phyloP scores from a whole-genome alignment of 2,888 invertebrate species.

The Neoscelio sp. region DNA sequence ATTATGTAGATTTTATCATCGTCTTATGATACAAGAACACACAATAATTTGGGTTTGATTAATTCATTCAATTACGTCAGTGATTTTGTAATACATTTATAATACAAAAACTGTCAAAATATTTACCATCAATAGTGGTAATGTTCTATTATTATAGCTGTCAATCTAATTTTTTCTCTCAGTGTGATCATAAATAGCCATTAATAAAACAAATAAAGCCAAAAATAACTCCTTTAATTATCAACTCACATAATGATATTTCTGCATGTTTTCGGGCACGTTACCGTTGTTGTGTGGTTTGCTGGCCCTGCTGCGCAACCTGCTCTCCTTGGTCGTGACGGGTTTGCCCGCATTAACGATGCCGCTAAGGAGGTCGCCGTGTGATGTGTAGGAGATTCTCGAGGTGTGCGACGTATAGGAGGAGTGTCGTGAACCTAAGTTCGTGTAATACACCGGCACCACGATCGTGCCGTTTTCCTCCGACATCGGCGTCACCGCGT shows the following conservation, averaged over 20 bases:
- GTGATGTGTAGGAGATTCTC: slow-evolving; percentile 96
- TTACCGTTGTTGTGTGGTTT: slow-evolving; percentile 85
- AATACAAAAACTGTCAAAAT: background rate
- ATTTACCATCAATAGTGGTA: no score
- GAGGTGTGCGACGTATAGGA: slow-evolving; percentile 98
- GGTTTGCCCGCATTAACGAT: slow-evolving; percentile 86
- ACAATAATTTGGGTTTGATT: no score
- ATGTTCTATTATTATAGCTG: no score
- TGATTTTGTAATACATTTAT: background rate
- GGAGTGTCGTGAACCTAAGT: slow-evolving; percentile 94
- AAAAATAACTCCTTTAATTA: no score
- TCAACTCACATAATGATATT: slow-evolving; percentile 87
- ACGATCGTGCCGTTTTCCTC: slow-evolving; percentile 98
- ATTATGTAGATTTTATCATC: no score
- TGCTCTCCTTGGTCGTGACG: slow-evolving; percentile 95
- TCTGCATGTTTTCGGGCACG: slow-evolving; percentile 86
- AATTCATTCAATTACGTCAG: no score
- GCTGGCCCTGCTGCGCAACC: slow-evolving; percentile 90
- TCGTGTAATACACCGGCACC: slow-evolving; percentile 95
- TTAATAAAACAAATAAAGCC: background rate
- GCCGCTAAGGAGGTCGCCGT: slow-evolving; percentile 94
- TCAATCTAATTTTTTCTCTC: no score
- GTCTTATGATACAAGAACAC: no score
- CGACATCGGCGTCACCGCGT: slow-evolving; percentile 98
- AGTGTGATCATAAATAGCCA: background rate